These are phyloP conservation scores for Drosophila ercepeae DNA, from an alignment of 1,140 invertebrate genomes.

Conservation along the genomic window DNA sequence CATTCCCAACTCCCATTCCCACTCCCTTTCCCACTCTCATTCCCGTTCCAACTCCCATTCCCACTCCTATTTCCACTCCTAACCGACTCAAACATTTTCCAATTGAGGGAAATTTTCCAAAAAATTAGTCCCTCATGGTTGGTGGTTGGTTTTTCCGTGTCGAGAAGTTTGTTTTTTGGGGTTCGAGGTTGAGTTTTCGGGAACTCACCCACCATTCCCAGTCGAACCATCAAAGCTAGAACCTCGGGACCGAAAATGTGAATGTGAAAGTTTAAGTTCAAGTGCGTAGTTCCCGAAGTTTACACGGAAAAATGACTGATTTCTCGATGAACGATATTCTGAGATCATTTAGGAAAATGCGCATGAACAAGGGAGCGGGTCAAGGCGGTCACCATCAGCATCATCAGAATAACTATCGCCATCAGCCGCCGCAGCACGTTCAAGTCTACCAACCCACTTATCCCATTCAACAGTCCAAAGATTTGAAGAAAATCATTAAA, in stretches of 20 bases:
- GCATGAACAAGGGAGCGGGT: conserved; percentile 62
- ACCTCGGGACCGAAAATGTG: conserved; percentile 67
- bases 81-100: conserved; percentile 54
- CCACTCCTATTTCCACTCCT: too few species aligned
- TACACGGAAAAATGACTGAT: conserved; percentile 69
- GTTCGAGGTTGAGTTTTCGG: conserved; percentile 63
- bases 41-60: too few species aligned
- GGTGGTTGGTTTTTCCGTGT: conserved; percentile 64
- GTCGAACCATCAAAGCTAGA: conserved; percentile 66
- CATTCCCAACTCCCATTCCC: too few species aligned
- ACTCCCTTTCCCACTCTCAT: too few species aligned
- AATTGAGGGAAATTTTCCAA: conserved; percentile 50
- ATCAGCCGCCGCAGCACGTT: conserved; percentile 38
- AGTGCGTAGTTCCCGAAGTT: conserved; percentile 17
- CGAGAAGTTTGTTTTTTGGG: conserved; percentile 33
- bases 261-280: conserved; percentile 23
- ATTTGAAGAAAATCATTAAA: conserved; percentile 75
- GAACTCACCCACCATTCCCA: conserved; percentile 80
- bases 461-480: conserved; percentile 51
- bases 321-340: conserved; percentile 74
- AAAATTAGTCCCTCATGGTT: too few species aligned
- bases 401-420: conserved; percentile 31
- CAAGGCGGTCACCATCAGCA: conserved; percentile 53
- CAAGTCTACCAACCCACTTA: conserved; percentile 26
- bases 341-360: conserved; percentile 81